Evolutionary conservation across 2,888 invertebrate species (phyloP).

Genomic region (Nycteola revayana): DNA sequence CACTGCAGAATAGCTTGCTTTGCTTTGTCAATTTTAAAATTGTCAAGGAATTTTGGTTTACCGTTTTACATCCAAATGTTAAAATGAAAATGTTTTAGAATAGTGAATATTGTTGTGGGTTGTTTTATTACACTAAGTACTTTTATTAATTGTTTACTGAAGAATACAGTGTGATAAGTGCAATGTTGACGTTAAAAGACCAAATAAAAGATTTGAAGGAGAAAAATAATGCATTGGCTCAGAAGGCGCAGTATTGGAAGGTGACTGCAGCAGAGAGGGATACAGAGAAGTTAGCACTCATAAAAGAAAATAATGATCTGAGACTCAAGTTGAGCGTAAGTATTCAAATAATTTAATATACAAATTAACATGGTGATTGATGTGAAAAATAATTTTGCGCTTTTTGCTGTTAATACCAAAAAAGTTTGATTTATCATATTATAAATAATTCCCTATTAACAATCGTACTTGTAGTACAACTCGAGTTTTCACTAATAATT

Average conservation of each 20-base stretch:
- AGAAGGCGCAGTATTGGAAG: slow-evolving; percentile 68
- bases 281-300: slow-evolving; percentile 62
- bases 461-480: too few species aligned
- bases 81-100: slow-evolving; percentile 5
- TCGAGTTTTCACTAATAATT: too few species aligned
- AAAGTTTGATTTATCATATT: too few species aligned
- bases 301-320: slow-evolving; percentile 68
- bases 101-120: slow-evolving; percentile 5
- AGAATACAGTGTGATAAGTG: slow-evolving; percentile 10
- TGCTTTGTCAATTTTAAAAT: slow-evolving; percentile 25
- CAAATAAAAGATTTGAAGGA: slow-evolving; percentile 56
- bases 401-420: too few species aligned
- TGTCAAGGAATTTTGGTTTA: slow-evolving; percentile 12
- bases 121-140: slow-evolving; percentile 20
- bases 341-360: slow-evolving; percentile 10
- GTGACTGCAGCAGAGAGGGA: slow-evolving; percentile 62
- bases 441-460: too few species aligned
- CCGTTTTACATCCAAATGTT: slow-evolving; percentile 11
- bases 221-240: slow-evolving; percentile 66
- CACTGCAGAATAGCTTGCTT: slow-evolving; percentile 8
- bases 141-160: slow-evolving; percentile 1
- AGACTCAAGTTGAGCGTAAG: slow-evolving; percentile 69
- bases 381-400: too few species aligned
- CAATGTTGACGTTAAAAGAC: slow-evolving; percentile 57
- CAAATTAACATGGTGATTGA: too few species aligned